A percentile compares a stretch with the other conserved stretches of the same genome.
phyloP scores from a whole-genome alignment of 2,888 invertebrate genomes.

The Drosophila neotestacea region DNA sequence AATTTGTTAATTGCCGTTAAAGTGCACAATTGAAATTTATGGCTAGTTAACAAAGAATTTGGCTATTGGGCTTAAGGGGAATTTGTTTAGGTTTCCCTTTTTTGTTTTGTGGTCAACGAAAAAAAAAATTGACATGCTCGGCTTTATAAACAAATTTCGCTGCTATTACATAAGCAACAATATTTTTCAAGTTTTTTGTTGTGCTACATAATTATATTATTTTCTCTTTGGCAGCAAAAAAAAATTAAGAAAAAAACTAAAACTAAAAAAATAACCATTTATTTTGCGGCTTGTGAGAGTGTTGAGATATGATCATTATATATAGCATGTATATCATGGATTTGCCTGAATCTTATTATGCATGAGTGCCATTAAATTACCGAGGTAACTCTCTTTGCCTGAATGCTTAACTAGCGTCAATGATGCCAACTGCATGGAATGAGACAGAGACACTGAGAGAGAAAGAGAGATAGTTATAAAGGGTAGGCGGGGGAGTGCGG shows the following conservation, averaged over 20 bases:
- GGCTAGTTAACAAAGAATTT: slow-evolving; percentile 60
- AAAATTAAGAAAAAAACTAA: slow-evolving; percentile 10
- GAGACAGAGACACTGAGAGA: not conserved
- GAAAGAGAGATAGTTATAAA: not conserved
- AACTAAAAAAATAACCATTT: slow-evolving; percentile 27
- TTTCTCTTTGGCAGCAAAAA: slow-evolving; percentile 51
- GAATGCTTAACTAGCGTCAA: slow-evolving; percentile 57
- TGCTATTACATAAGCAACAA: slow-evolving; percentile 49
- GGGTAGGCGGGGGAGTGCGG: not conserved
- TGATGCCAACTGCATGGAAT: slow-evolving; percentile 33
- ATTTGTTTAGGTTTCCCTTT: slow-evolving; percentile 43
- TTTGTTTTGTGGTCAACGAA: slow-evolving; percentile 18
- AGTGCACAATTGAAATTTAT: slow-evolving; percentile 41
- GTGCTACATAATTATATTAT: slow-evolving; percentile 60
- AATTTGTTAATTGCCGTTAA: slow-evolving; percentile 32
- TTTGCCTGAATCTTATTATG: slow-evolving; percentile 58
- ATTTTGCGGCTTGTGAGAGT: slow-evolving; percentile 30
- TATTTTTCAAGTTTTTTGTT: slow-evolving; percentile 41
- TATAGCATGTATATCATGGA: slow-evolving; percentile 67
- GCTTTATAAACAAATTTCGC: slow-evolving; percentile 57
- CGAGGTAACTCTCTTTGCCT: slow-evolving; percentile 56
- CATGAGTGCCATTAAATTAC: slow-evolving; percentile 68
- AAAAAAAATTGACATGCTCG: slow-evolving; percentile 30
- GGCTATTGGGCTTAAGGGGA: slow-evolving; percentile 25
- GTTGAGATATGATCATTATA: slow-evolving; percentile 68